These are phyloP conservation scores for Drosophila nigromelanica DNA, from an alignment of 1,140 invertebrate genomes.

Conservation along the genomic window DNA sequence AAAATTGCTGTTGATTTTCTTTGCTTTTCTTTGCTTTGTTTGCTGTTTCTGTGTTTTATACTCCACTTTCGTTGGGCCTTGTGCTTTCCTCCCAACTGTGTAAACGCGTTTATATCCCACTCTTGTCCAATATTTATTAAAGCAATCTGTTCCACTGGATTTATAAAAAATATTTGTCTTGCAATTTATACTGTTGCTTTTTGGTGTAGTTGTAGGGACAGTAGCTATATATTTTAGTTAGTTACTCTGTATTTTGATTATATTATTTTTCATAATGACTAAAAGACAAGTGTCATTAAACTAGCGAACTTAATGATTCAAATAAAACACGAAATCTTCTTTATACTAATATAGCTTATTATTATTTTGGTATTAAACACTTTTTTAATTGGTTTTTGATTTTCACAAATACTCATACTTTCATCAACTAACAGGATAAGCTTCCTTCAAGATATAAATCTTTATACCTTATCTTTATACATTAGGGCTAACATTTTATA, in stretches of 20 bases:
- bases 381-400: too few species aligned
- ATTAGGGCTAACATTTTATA: too few species aligned
- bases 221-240: conserved; percentile 21
- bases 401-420: too few species aligned
- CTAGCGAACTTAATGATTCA: too few species aligned
- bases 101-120: conserved; percentile 57
- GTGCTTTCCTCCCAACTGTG: conserved; percentile 36
- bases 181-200: conserved; percentile 52
- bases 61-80: conserved; percentile 14
- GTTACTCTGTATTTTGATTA: conserved; percentile 9
- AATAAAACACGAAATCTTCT: too few species aligned
- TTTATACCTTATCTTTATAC: too few species aligned
- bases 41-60: conserved; percentile 19
- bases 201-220: not conserved
- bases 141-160: conserved; percentile 71
- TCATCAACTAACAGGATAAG: too few species aligned
- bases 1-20: conserved; percentile 68
- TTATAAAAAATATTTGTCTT: conserved; percentile 75
- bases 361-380: too few species aligned
- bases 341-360: too few species aligned
- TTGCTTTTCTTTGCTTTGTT: conserved; percentile 29
- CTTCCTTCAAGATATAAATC: too few species aligned
- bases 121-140: conserved; percentile 72
- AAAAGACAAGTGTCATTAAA: too few species aligned
- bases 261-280: too few species aligned